A percentile compares a stretch with the other conserved stretches of the same genome.
Conservation (phyloP, 2,888 invertebrate genomes). For the Sinhomidia bicolor region DNA sequence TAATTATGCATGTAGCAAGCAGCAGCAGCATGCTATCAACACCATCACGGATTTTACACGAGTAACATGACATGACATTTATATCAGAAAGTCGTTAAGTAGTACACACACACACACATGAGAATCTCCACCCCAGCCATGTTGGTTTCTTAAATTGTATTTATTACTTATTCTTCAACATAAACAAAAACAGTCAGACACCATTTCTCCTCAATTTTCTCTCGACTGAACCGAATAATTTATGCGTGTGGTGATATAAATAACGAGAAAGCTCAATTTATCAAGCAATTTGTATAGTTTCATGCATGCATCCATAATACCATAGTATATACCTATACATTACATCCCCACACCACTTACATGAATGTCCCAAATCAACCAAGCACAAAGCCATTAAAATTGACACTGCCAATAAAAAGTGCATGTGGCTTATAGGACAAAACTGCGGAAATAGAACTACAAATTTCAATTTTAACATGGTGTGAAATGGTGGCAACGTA, state of each 20-base stretch:
- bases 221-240: constrained; percentile 12
- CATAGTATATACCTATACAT: too few relatives aligned
- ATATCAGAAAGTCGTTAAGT: constrained; percentile 15
- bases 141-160: neutral
- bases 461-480: constrained; percentile 3
- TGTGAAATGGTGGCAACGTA: constrained; percentile 14
- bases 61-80: neutral
- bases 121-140: neutral
- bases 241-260: neutral
- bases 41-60: neutral
- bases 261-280: neutral
- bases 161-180: too few relatives aligned
- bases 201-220: neutral
- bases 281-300: neutral
- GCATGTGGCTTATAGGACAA: too few relatives aligned
- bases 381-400: neutral
- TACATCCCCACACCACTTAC: neutral
- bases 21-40: too few relatives aligned
- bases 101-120: too few relatives aligned
- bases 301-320: neutral
- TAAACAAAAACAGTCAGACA: too few relatives aligned
- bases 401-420: neutral
- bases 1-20: too few relatives aligned
- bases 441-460: too few relatives aligned
- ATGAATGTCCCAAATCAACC: constrained; percentile 5